Evolutionary conservation across 1,140 invertebrate species (phyloP), one percentile per base, ranked within the genome.

Genomic region (Pteromalus puparum): DNA sequence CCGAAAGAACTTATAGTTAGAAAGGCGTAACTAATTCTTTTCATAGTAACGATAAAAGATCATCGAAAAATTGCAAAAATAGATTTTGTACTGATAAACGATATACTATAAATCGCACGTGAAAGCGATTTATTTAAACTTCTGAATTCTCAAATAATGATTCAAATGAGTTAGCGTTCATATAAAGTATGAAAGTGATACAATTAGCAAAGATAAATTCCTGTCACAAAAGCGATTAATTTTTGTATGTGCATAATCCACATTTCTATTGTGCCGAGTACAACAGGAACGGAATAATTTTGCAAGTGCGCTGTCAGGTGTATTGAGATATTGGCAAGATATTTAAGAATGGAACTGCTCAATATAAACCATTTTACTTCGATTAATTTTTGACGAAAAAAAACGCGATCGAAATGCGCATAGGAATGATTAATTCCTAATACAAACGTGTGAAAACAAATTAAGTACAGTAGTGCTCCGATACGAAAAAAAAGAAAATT

Each of bases 41-140:
- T 81, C 76, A 68, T 70, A 81, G 15, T 80, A 76, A 67, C 48
- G 65, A 77, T 80, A 80, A 48, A 77, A 26, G 77, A 26, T 77
- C 26, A 68, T 70, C 24, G 72, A 80, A 75, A 75, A 70, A 81
- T 77, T 76, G 30, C 10, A 70, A 77, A 53, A 77, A 53, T 81
- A 67, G 26, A 75, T 68, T 85, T 85, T 85, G 46, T 85, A 81
- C 73, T 68, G 73, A 76, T 61, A 67, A 85, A 21, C 79, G 78
- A 81, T 75, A 76, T 24, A 70, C 12, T 42, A 65, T 53, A 70
- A 80, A 34, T 24, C 34, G 18, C 65, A 73, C 13, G 76, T 67
- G 61, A 81, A 12, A 72, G 48, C 83, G 79, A 61, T 81, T 79
- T 68, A 80, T 84, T 84, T 75, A 75, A 77, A 24, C 34, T 75